Evolutionary conservation across 2,888 invertebrate species (phyloP), one percentile per base, ranked within the genome.

Genomic region (Rhamnusium bicolor): DNA sequence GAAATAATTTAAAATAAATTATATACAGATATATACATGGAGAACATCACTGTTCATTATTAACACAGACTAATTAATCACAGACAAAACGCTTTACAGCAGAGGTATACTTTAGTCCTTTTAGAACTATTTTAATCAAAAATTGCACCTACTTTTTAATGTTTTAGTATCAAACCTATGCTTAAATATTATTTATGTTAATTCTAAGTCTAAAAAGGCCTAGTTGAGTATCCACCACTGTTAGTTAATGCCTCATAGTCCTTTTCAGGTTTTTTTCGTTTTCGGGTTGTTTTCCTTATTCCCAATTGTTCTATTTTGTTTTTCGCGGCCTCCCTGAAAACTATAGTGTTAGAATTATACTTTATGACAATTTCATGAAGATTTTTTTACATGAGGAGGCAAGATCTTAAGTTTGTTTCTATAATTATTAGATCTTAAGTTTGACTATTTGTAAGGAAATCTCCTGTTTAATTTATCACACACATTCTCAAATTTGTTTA

Each of bases 51-150:
- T 46, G 40, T 40, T 40, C n/a, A 40, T 46, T 49, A 49, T 6
- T n/a, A 63, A 62, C 32, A 51, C 10, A 61, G 63, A 19, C 18
- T 65, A 70, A 29, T 56, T 32, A 71, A 71, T 71, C 71, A 71
- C 71, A 71, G 67, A 71, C 54, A 66, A 29, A 71, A 61, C 66
- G 71, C 71, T 62, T 65, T 61, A 60, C 71, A 71, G 71, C 71
- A 51, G 60, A 61, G 66, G 61, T 46, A 66, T 61, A 29, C 21
- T 40, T 47, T 54, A 67, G 14, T 40, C 27, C 40, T 53, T 66
- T 49, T 51, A 65, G 18, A 54, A 47, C 61, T 18, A 19, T 8
- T 10, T 54, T 47, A 40, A 16, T 24, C 14, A 10, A 14, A 66
- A 27, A 61, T 66, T 61, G 60, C 40, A 67, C 58, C 10, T 65